phyloP scores from a whole-genome alignment of 2,888 invertebrate species.

The Lasioglossum vierecki region DNA sequence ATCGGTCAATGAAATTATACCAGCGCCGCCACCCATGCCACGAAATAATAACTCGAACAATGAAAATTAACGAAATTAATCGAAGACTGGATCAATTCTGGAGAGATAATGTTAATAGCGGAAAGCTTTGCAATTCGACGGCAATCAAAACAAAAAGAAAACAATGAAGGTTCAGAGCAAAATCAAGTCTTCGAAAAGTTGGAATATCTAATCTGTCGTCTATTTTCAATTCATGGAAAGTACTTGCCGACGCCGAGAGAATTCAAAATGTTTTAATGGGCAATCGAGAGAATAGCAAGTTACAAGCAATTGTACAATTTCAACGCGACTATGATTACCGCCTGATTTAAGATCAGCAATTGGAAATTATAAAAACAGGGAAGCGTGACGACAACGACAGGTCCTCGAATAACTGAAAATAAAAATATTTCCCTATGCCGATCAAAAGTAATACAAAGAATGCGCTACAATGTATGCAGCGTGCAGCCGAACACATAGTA shows the following conservation, averaged over 20 bases:
- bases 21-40: slow-evolving; percentile 49
- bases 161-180: slow-evolving; percentile 3
- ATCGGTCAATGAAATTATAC: slow-evolving; percentile 34
- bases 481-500: neutral
- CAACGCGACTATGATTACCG: neutral
- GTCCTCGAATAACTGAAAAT: neutral
- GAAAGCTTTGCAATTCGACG: neutral
- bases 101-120: neutral
- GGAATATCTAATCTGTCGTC: neutral
- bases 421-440: neutral
- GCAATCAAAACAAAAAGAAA: neutral
- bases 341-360: neutral
- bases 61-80: slow-evolving; percentile 42
- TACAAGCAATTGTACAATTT: neutral
- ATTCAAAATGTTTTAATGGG: neutral
- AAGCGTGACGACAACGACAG: neutral
- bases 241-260: neutral
- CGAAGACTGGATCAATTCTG: neutral
- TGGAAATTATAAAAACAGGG: neutral
- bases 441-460: neutral
- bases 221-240: neutral
- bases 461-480: neutral
- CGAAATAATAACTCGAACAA: slow-evolving; percentile 38
- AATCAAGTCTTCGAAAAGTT: neutral
- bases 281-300: neutral